phyloP scores from a whole-genome alignment of 2,888 invertebrate genomes.

The Folsomia manolachei region DNA sequence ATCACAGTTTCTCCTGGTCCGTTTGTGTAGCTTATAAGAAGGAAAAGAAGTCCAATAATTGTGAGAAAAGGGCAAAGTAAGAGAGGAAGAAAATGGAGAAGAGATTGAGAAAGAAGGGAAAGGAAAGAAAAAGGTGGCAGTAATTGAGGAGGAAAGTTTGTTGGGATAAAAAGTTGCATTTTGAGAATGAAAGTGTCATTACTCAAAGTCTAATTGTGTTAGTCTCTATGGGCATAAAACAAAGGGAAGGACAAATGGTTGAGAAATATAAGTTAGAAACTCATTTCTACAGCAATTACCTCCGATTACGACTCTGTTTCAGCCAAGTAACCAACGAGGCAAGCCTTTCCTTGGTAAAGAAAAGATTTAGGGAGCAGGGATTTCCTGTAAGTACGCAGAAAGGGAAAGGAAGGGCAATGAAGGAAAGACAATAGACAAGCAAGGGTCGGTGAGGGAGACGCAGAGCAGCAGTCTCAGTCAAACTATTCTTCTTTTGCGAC shows the following conservation, averaged over 20 bases:
- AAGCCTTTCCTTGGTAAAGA: conserved; percentile 27
- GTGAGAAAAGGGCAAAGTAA: conserved; percentile 6
- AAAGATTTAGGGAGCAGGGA: conserved; percentile 44
- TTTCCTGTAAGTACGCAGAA: no score
- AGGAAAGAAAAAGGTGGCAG: conserved; percentile 19
- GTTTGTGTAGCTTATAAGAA: no score
- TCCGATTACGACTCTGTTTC: conserved; percentile 44
- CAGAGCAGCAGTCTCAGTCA: neutral
- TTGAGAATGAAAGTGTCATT: conserved; percentile 45
- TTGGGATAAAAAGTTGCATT: conserved; percentile 34
- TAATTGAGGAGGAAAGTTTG: conserved; percentile 19
- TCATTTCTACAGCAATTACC: conserved; percentile 49
- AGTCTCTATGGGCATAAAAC: conserved; percentile 43
- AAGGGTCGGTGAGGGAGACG: conserved; percentile 25
- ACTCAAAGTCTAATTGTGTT: conserved; percentile 47
- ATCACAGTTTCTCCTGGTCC: no score
- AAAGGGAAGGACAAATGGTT: conserved; percentile 44
- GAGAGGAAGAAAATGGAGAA: conserved; percentile 22
- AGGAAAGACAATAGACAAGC: neutral
- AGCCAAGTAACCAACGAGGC: no score
- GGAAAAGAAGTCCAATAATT: conserved; percentile 3
- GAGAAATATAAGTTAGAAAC: conserved; percentile 48
- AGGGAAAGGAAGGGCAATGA: no score
- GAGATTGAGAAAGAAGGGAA: conserved; percentile 1
- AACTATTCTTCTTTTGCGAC: no score